phyloP scores from a whole-genome alignment of 1,140 invertebrate genomes.

The Stegodyphus mimosarum region DNA sequence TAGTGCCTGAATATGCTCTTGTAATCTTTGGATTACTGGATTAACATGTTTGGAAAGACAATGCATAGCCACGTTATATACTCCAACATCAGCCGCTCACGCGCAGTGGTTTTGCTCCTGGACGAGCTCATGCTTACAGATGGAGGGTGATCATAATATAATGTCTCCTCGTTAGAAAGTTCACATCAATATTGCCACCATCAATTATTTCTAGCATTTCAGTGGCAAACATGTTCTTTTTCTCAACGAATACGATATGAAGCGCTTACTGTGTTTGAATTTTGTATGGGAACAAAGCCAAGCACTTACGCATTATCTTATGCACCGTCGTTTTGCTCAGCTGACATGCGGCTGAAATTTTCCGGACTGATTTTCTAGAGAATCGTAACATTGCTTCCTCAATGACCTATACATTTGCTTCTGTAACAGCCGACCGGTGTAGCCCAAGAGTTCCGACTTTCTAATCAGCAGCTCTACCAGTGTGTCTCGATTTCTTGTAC shows the following conservation, averaged over 20 bases:
- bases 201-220: neutral
- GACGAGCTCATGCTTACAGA: constrained; percentile 8
- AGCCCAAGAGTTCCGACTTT: neutral
- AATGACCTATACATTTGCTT: neutral
- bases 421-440: too few relatives aligned
- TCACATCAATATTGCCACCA: neutral
- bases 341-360: neutral
- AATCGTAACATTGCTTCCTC: neutral
- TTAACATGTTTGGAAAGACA: too few relatives aligned
- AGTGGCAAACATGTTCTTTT: neutral
- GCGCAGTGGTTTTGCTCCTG: constrained; percentile 66
- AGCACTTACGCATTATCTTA: neutral
- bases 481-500: neutral
- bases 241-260: neutral
- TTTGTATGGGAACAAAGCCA: neutral
- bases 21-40: too few relatives aligned
- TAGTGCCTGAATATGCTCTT: too few relatives aligned
- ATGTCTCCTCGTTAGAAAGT: too few relatives aligned
- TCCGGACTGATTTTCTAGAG: neutral
- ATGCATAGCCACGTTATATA: too few relatives aligned
- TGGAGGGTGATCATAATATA: neutral
- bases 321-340: neutral
- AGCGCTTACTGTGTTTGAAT: neutral
- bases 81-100: too few relatives aligned
- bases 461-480: neutral